phyloP scores from a whole-genome alignment of 1,140 invertebrate species.

The Scaptomyza montana region DNA sequence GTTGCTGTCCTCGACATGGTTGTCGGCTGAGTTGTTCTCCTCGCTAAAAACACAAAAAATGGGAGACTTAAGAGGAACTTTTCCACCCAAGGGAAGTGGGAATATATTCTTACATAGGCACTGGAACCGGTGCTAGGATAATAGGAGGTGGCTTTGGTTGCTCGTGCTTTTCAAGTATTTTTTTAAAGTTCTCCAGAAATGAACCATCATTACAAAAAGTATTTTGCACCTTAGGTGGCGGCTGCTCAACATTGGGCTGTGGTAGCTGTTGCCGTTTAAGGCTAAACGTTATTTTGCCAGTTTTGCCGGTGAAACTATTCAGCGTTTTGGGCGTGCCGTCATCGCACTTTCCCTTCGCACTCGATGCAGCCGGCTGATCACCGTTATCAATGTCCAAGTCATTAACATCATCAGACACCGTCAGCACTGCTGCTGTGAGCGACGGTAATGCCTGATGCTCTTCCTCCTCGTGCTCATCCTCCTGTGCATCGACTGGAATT shows the following conservation, averaged over 20 bases:
- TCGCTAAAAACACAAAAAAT: slow-evolving; percentile 30
- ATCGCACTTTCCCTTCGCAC: slow-evolving; percentile 38
- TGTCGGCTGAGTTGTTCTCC: slow-evolving; percentile 41
- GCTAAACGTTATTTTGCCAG: slow-evolving; percentile 76
- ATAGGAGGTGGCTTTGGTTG: slow-evolving; percentile 78
- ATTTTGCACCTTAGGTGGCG: slow-evolving; percentile 84
- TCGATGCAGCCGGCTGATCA: slow-evolving; percentile 15
- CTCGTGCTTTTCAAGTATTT: slow-evolving; percentile 86
- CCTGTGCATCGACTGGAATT: slow-evolving; percentile 7
- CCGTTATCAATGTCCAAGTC: slow-evolving; percentile 15
- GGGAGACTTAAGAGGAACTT: not conserved
- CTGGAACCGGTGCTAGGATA: slow-evolving; percentile 54
- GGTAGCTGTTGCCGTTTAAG: slow-evolving; percentile 64
- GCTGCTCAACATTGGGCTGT: slow-evolving; percentile 67
- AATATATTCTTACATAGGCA: slow-evolving; percentile 38
- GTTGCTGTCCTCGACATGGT: slow-evolving; percentile 42
- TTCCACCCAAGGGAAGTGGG: no score
- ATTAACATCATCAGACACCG: slow-evolving; percentile 38
- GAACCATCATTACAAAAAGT: slow-evolving; percentile 90
- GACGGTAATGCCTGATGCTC: not conserved
- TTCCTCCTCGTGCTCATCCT: slow-evolving; percentile 51
- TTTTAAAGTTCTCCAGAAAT: slow-evolving; percentile 90
- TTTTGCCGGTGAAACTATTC: slow-evolving; percentile 72
- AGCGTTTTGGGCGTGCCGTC: slow-evolving; percentile 52
- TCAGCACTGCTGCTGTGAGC: not conserved